These are phyloP conservation scores for Meiosimyza decipiens DNA, from an alignment of 2,888 invertebrate genomes.

Conservation along the genomic window DNA sequence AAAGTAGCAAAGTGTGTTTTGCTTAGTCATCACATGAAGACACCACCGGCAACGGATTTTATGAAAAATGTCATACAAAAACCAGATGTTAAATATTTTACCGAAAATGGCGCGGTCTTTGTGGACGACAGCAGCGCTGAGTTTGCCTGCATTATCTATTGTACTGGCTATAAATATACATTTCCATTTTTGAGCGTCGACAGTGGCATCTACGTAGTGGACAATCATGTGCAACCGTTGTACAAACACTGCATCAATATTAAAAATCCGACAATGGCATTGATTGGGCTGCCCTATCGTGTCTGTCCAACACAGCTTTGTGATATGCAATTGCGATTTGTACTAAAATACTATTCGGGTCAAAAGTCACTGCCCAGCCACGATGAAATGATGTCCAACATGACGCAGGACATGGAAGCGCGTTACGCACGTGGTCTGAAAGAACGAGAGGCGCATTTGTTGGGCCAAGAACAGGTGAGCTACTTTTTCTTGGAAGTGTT, in stretches of 20 bases:
- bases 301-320: slow-evolving; percentile 86
- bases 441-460: slow-evolving; percentile 78
- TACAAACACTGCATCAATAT: slow-evolving; percentile 88
- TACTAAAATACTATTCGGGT: slow-evolving; percentile 74
- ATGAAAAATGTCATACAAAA: slow-evolving; percentile 76
- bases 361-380: slow-evolving; percentile 72
- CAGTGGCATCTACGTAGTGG: slow-evolving; percentile 76
- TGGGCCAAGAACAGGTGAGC: slow-evolving; percentile 55
- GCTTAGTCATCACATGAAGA: slow-evolving; percentile 76
- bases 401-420: slow-evolving; percentile 71
- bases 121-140: slow-evolving; percentile 73
- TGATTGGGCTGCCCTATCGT: slow-evolving; percentile 83
- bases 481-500: background rate
- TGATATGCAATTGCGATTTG: slow-evolving; percentile 78
- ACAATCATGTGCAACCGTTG: slow-evolving; percentile 82
- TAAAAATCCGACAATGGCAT: slow-evolving; percentile 80
- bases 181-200: slow-evolving; percentile 79
- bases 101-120: slow-evolving; percentile 70
- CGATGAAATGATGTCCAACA: slow-evolving; percentile 73
- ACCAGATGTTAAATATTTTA: slow-evolving; percentile 71
- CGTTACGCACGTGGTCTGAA: slow-evolving; percentile 70
- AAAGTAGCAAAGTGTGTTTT: slow-evolving; percentile 72
- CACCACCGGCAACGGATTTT: slow-evolving; percentile 69
- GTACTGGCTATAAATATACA: slow-evolving; percentile 81
- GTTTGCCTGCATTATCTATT: slow-evolving; percentile 78